Evolutionary conservation across 2,797 vertebrate genomes (phyloP), one percentile per base, ranked within the genome.

Genomic region (Aeoliscus strigatus): DNA sequence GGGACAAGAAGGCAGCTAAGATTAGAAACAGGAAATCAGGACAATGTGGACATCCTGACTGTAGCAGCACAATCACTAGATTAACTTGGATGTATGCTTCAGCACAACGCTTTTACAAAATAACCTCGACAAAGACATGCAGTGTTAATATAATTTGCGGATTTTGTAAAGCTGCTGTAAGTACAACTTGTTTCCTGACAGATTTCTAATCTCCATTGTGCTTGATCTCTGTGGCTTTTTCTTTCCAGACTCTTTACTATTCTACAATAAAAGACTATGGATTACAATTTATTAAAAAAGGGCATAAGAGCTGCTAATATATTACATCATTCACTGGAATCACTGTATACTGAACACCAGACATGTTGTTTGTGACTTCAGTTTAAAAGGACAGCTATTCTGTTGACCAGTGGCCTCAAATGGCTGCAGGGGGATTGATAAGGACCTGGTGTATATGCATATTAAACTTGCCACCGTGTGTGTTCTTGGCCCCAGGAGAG

Each of bases 21-120:
- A 86, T 83, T 86, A 81, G 72, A 77, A 66, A 38, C 14, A 36
- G 56, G 60, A 70, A 80, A 80, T 71, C 64, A 79, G 75, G 79
- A 75, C 72, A 75, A 65, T 60, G 77, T 66, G 56, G 34, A 35
- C 37, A 49, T 21, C 32, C 40, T 40, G 54, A 25, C 23, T 34
- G 34, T 27, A 33, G 57, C 40, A 18, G 60, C 25, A 27, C 39
- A 60, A 35, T 55, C 44, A 65, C 66, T 52, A 53, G 40, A 74
- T 65, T 56, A 39, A 67, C 40, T 33, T 39, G 14, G 41, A 28
- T 14, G 14, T 17, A 11, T 12, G 31, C 21, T 48, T 44, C 23
- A 39, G 13, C 36, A 3, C 2, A 2, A 23, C 2, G 23, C 23
- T 39, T 51, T 21, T 30, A 12, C 15, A 47, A 47, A 35, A 44